Base-by-base conservation (phyloP, 2,113 vertebrate genomes). In the Gymnobelideus leadbeateri region DNA sequence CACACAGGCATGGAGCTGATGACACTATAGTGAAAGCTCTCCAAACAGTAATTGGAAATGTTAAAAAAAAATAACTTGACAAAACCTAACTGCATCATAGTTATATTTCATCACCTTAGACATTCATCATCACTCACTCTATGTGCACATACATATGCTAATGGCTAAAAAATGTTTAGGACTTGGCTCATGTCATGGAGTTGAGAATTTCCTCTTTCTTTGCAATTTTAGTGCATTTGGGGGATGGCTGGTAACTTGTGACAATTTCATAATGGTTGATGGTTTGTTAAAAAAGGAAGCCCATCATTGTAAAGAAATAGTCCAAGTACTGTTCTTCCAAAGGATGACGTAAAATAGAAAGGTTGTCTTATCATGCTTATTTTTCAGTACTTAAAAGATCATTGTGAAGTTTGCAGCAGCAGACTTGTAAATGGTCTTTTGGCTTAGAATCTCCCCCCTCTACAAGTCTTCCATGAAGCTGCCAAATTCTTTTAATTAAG, bases 1-100 rank as follows among this genome's bases (percentile, higher is more conserved):
- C 96, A 94, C 93, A 90, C 92, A 96, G 94, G 92, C 93, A 93
- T 89, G 68, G 97, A 97, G 89, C 91, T 94, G 96, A 94, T 94
- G 95, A 96, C 90, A 37, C 89, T 92, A 61, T 94, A 97, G 96
- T n/a, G 93, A 97, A 97, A 97, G 95, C 94, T 94, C 91, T 98
- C 96, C 96, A 98, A 96, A 98, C 97, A 91, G 96, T 97, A 98
- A 98, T 92, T 97, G 96, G 96, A 96, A 97, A 97, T 97, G 91
- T 93, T n/a, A 92, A 8, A 91, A 95, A 91, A 96, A 91, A 92
- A 97, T 24, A 93, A 52, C 94, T 93, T 43, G 92, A 96, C 96
- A 97, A 95, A 94, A 91, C 31, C 10, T 61, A 91, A 92, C 93
- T 96, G 84, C 91, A 97, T 91, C 0, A 0, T 90, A 1, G 0